Conservation (phyloP, 1,140 invertebrate genomes). For the Condylostylus longicornis region DNA sequence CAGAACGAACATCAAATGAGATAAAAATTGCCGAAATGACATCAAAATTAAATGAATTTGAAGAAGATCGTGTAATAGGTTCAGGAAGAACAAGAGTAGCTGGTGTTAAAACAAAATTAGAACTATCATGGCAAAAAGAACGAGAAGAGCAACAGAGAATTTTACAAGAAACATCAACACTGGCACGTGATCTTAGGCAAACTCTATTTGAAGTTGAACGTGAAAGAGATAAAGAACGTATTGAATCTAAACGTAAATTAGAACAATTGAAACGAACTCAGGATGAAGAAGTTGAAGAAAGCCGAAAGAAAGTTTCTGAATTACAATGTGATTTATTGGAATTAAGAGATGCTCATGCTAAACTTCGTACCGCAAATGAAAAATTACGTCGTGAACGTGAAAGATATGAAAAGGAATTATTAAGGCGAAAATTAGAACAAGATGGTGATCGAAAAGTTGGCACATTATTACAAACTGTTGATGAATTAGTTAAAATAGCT, state of each 20-base stretch:
- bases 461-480: slow-evolving; percentile 55
- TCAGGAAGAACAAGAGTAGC: slow-evolving; percentile 71
- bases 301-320: slow-evolving; percentile 63
- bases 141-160: slow-evolving; percentile 80
- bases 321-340: slow-evolving; percentile 77
- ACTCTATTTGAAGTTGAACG: slow-evolving; percentile 77
- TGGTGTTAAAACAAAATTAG: slow-evolving; percentile 73
- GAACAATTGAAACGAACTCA: slow-evolving; percentile 69
- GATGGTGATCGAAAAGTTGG: slow-evolving; percentile 29
- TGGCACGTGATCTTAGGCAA: slow-evolving; percentile 75
- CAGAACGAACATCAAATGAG: slow-evolving; percentile 74
- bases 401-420: slow-evolving; percentile 65
- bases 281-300: slow-evolving; percentile 81
- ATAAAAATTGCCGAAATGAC: slow-evolving; percentile 79
- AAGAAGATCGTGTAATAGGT: slow-evolving; percentile 63
- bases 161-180: slow-evolving; percentile 75
- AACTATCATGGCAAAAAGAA: slow-evolving; percentile 91
- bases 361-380: slow-evolving; percentile 80
- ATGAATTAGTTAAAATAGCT: slow-evolving; percentile 55
- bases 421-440: slow-evolving; percentile 42
- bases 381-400: slow-evolving; percentile 77
- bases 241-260: slow-evolving; percentile 69
- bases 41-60: slow-evolving; percentile 81
- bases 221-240: slow-evolving; percentile 73
- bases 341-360: slow-evolving; percentile 77